Evolutionary conservation across 2,797 vertebrate genomes (phyloP).

Genomic region (Lerista edwardsae): DNA sequence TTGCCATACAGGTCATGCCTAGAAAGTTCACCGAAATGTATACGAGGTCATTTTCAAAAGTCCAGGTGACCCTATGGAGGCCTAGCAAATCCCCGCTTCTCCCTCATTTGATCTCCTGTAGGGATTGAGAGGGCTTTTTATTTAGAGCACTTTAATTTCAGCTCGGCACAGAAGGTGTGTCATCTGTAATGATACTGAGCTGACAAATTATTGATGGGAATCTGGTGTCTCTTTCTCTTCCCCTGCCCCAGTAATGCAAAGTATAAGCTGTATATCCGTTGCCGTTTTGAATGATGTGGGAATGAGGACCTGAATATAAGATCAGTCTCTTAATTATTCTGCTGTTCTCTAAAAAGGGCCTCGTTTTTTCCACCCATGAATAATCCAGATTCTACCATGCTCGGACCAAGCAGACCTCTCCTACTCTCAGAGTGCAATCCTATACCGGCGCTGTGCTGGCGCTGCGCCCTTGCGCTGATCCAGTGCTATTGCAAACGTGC

Average conservation of each 20-base stretch:
- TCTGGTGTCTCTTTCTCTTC: conserved; percentile 10
- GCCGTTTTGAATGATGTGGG: conserved; percentile 1
- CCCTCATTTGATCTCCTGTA: neutral
- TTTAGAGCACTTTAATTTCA: neutral
- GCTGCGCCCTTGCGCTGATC: no score
- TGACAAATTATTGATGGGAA: conserved; percentile 32
- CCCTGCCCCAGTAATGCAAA: neutral
- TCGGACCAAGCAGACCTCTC: neutral
- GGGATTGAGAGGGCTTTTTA: neutral
- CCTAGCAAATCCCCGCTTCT: neutral
- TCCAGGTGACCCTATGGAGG: neutral
- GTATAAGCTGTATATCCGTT: neutral
- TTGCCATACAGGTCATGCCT: conserved; percentile 18
- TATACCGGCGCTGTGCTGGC: no score
- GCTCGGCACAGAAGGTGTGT: neutral
- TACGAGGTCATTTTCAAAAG: conserved; percentile 35
- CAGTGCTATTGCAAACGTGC: no score
- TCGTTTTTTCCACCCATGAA: accelerated
- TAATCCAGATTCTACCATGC: accelerated
- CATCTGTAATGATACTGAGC: neutral
- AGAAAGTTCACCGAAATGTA: conserved; percentile 41
- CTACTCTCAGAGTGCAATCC: neutral
- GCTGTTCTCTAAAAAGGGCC: neutral
- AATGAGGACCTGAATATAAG: neutral
- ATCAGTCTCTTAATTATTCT: conserved; percentile 1